Evolutionary conservation across 2,888 invertebrate genomes (phyloP).

Genomic region (Metellina segmentata): DNA sequence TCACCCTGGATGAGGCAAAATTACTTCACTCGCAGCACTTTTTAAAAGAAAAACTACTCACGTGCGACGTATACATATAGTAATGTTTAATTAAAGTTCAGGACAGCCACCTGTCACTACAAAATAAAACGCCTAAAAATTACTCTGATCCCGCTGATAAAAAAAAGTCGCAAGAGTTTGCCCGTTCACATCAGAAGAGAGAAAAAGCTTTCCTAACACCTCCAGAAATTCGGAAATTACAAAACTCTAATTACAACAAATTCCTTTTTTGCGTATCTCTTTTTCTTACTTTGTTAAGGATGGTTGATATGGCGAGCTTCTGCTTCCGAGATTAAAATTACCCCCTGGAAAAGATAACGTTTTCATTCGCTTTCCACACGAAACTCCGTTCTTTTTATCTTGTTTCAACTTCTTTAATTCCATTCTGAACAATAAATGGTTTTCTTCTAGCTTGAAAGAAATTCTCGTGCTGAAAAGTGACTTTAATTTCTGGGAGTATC

Average conservation of each 20-base stretch:
- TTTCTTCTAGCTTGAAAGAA: slow-evolving; percentile 31
- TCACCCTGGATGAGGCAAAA: not conserved
- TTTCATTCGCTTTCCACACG: slow-evolving; percentile 42
- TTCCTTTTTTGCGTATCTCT: not conserved
- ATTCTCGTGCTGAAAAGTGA: slow-evolving; percentile 15
- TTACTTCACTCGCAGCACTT: not conserved
- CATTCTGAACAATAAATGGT: slow-evolving; percentile 50
- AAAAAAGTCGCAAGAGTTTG: not conserved
- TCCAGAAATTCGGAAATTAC: slow-evolving; percentile 60
- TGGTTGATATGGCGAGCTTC: slow-evolving; percentile 4
- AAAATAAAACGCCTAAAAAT: not conserved
- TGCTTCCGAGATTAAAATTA: slow-evolving; percentile 63
- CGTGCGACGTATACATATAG: not conserved
- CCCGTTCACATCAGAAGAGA: not conserved
- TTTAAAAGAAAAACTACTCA: not conserved
- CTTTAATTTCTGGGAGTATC: slow-evolving; percentile 22
- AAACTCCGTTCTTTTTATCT: slow-evolving; percentile 59
- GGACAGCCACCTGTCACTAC: not conserved
- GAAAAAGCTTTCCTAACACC: not conserved
- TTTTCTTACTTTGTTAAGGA: slow-evolving; percentile 26
- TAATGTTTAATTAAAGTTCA: not conserved
- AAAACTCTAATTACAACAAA: slow-evolving; percentile 66
- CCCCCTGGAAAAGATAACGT: slow-evolving; percentile 44
- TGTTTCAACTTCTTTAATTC: slow-evolving; percentile 64
- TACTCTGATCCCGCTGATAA: not conserved